phyloP scores from a whole-genome alignment of 2,113 vertebrate species.

The Megaceryle torquata region DNA sequence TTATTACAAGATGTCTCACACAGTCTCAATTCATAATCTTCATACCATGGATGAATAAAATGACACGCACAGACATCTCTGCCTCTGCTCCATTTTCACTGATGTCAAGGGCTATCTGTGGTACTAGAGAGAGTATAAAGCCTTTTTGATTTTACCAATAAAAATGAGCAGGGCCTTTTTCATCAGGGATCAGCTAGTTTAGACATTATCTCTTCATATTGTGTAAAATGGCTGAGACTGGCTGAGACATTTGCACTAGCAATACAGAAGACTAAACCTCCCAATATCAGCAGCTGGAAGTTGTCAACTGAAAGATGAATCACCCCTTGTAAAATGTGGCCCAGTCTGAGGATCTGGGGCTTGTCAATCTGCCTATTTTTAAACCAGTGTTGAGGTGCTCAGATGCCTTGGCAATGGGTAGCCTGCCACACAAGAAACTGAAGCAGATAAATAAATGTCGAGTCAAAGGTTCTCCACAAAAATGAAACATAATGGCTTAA shows the following conservation, averaged over 20 bases:
- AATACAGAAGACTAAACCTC: not conserved
- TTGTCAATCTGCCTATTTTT: not conserved
- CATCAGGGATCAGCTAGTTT: not conserved
- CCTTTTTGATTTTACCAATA: not conserved
- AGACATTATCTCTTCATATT: not conserved
- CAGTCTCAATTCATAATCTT: not conserved
- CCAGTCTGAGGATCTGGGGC: not conserved
- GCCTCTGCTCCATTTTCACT: not conserved
- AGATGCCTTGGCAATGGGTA: conserved; percentile 12
- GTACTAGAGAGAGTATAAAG: not conserved
- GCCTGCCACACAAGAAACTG: not conserved
- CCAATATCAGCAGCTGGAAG: not conserved
- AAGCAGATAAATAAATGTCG: not conserved
- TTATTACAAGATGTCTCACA: not conserved
- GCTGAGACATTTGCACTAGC: not conserved
- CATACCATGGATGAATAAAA: not conserved
- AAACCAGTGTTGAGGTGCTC: not conserved
- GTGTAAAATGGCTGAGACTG: not conserved
- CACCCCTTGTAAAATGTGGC: not conserved
- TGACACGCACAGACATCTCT: not conserved
- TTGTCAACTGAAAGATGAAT: not conserved
- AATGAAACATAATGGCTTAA: conserved; percentile 25
- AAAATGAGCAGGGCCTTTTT: not conserved
- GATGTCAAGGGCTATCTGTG: not conserved
- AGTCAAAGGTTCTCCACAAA: conserved; percentile 16